Base-by-base conservation (phyloP, 2,888 invertebrate species). In the Chrysolina americana region DNA sequence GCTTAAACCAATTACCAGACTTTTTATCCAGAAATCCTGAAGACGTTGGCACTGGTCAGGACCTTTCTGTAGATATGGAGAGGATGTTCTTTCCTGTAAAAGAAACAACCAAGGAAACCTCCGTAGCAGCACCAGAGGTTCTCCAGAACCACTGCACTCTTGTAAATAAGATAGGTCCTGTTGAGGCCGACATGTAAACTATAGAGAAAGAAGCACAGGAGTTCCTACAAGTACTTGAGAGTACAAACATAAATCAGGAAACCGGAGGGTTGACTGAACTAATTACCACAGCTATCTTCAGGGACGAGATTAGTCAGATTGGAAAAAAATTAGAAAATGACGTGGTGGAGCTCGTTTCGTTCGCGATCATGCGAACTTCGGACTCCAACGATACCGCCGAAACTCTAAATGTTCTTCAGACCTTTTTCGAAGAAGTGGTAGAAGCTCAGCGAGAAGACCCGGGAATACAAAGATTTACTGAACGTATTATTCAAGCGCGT, bases 1-100 rank as follows among this genome's bases (percentile, higher is more conserved):
- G 50, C 15, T 53, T 68, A 5, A 81, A 80, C 65, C 65, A 78
- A 69, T 71, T 79, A 3, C 74, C 80, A 0, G 81, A 81, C 47
- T 68, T 66, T 10, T 72, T 81, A 2, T 76, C 77, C 10, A 65
- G 79, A 2, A 65, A 77, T 28, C 80, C 81, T n/a, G 62, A 41
- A 50, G 66, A 50, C 6, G 19, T 8, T n/a, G 10, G 9, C 1
- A 17, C 50, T n/a, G 19, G 19, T 10, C 11, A 15, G 17, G 19
- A 50, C 19, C 11, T 50, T 9, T 19, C 19, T n/a, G 17, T 9
- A 19, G 50, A 50, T n/a, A n/a, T 19, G 50, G 50, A 50, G 19
- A 50, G 19, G 19, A n/a, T 50, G n/a, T 50, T 50, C 10, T 50
- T 50, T n/a, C 19, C 50, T 15, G 36, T 36, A 36, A 36, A 36